Evolutionary conservation across 2,797 vertebrate genomes (phyloP), one percentile per base, ranked within the genome.

Genomic region (Myotis findleyi): DNA sequence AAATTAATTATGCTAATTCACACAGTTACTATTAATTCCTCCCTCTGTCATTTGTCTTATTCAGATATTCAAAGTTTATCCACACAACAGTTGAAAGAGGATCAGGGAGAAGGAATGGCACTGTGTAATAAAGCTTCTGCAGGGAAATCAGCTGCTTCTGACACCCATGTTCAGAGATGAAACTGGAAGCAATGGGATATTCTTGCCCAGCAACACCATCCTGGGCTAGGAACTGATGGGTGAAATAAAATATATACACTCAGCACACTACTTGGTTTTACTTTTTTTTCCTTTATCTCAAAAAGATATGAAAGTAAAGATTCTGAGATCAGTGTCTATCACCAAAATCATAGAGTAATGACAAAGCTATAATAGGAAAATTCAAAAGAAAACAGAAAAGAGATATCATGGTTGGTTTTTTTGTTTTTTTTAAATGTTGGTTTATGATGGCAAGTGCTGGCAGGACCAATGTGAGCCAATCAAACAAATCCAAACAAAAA

Each of bases 1-100:
- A 62, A 68, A 71, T 92, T 77, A 82, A 75, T 92, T 85, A 76
- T 83, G 30, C 81, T 62, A 72, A 95, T 96, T 57, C 57, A 69
- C 51, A 69, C 27, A 25, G 10, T n/a, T 36, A 83, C 66, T 84
- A 36, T 90, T 71, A 51, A 44, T 36, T 72, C 6, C 68, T 84
- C 75, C 6, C 68, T 84, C 75, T 62, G 23, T 49, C 23, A 18
- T 68, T 93, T 23, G 41, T 72, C 71, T 77, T 66, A 69, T 53
- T 93, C 11, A 82, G 18, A 23, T 51, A 0, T n/a, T 76, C 53
- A 87, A 80, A 87, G 20, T 71, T 49, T 33, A 2, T 1, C 84
- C 13, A 44, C 21, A 64, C 2, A 23, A 49, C n/a, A 75, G 6
- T 14, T 87, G 68, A 83, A 87, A 30, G 36, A 47, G 27, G 84